Evolutionary conservation across 2,113 vertebrate genomes (phyloP).

Genomic region (Narcine bancroftii): DNA sequence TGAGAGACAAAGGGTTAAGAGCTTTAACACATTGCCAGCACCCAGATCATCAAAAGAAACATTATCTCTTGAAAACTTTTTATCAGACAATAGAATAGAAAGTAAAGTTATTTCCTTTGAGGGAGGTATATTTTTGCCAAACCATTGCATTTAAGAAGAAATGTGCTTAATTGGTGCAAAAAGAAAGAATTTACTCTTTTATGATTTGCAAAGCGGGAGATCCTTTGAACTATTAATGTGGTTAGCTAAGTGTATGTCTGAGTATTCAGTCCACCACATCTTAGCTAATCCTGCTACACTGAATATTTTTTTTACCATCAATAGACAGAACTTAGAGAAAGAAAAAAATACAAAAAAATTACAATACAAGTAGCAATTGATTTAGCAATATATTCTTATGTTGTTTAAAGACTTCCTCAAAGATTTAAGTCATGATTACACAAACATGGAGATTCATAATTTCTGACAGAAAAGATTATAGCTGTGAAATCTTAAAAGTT

Average conservation of each 20-base stretch:
- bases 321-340: neutral
- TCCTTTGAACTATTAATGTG: conserved; percentile 32
- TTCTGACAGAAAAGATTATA: neutral
- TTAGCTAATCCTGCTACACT: neutral
- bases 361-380: neutral
- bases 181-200: conserved; percentile 34
- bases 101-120: conserved; percentile 31
- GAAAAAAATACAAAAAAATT: neutral
- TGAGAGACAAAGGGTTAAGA: conserved; percentile 33
- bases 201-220: conserved; percentile 8
- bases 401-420: neutral
- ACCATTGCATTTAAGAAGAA: conserved; percentile 12
- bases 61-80: conserved; percentile 29
- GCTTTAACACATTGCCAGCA: conserved; percentile 22
- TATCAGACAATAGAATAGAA: conserved; percentile 18
- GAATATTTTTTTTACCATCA: conserved; percentile 24
- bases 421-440: neutral
- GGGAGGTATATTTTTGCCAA: conserved; percentile 4
- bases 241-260: neutral
- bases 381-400: neutral
- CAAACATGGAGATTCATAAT: neutral
- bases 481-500: neutral
- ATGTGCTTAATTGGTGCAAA: conserved; percentile 1
- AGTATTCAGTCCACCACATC: neutral
- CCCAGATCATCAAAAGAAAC: conserved; percentile 32